These are phyloP conservation scores for Teinopalpus imperialis DNA, from an alignment of 2,888 invertebrate genomes.

Conservation along the genomic window DNA sequence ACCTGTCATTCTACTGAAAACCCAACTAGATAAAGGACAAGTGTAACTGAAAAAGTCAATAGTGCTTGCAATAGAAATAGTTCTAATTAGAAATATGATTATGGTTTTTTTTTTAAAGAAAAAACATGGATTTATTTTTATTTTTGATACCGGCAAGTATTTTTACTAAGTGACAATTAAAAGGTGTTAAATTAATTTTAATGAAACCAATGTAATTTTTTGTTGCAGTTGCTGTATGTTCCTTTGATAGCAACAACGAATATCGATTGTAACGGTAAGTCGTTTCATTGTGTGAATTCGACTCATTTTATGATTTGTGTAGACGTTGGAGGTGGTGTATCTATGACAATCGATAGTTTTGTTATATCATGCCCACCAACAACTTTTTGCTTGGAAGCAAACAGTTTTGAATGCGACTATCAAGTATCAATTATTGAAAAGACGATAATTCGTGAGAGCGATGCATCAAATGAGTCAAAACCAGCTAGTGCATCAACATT, in stretches of 20 bases:
- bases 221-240: slow-evolving; percentile 52
- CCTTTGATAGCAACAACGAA: slow-evolving; percentile 46
- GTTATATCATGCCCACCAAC: slow-evolving; percentile 60
- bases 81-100: slow-evolving; percentile 44
- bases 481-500: background rate
- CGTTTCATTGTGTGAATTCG: slow-evolving; percentile 70
- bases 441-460: slow-evolving; percentile 23
- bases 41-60: slow-evolving; percentile 33
- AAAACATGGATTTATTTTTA: slow-evolving; percentile 47
- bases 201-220: slow-evolving; percentile 15
- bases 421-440: slow-evolving; percentile 36
- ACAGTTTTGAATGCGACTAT: slow-evolving; percentile 68
- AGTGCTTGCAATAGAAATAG: slow-evolving; percentile 34
- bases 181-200: background rate
- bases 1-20: slow-evolving; percentile 53
- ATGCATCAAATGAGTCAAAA: slow-evolving; percentile 1
- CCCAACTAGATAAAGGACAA: slow-evolving; percentile 56
- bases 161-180: background rate
- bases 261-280: slow-evolving; percentile 68
- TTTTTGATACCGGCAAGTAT: slow-evolving; percentile 51
- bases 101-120: slow-evolving; percentile 51
- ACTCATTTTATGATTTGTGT: slow-evolving; percentile 77
- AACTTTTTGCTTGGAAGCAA: slow-evolving; percentile 54
- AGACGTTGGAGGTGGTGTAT: slow-evolving; percentile 64
- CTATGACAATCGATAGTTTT: slow-evolving; percentile 62